These are phyloP conservation scores for Pteromalus puparum DNA, from an alignment of 1,140 invertebrate genomes.

Conservation along the genomic window DNA sequence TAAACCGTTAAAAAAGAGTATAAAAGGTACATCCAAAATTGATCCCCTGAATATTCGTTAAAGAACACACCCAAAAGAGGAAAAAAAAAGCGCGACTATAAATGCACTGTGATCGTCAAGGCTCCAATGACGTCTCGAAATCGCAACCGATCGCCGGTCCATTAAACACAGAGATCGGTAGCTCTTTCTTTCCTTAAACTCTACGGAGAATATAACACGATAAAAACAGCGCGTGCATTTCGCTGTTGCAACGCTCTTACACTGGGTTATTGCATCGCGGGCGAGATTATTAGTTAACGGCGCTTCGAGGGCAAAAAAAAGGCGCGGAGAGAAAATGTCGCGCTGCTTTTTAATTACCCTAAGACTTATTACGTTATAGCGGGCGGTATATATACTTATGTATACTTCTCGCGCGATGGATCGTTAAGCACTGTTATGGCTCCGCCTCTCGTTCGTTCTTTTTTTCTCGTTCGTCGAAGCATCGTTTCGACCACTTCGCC, in stretches of 20 bases:
- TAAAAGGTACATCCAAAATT: background rate
- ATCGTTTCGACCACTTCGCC: too few species aligned
- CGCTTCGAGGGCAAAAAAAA: constrained; percentile 13
- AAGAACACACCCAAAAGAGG: background rate
- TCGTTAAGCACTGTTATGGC: constrained; percentile 26
- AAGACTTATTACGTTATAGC: constrained; percentile 31
- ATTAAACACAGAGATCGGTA: background rate
- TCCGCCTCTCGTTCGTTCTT: background rate
- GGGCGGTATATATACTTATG: background rate
- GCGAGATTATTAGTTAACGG: constrained; percentile 31
- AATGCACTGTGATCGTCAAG: constrained; percentile 59
- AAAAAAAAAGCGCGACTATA: background rate
- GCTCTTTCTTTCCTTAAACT: constrained; percentile 7
- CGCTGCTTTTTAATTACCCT: constrained; percentile 37
- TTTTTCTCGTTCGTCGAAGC: too few species aligned
- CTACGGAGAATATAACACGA: background rate
- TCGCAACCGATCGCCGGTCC: background rate
- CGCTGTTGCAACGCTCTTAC: background rate
- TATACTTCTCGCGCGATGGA: background rate
- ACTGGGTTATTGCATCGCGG: background rate
- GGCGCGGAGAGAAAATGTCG: constrained; percentile 5
- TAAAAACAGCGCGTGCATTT: background rate
- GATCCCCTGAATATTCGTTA: background rate
- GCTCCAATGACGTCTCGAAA: constrained; percentile 44
- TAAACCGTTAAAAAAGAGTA: background rate